Conservation (phyloP, 2,888 invertebrate genomes). For the Carcina quercana region DNA sequence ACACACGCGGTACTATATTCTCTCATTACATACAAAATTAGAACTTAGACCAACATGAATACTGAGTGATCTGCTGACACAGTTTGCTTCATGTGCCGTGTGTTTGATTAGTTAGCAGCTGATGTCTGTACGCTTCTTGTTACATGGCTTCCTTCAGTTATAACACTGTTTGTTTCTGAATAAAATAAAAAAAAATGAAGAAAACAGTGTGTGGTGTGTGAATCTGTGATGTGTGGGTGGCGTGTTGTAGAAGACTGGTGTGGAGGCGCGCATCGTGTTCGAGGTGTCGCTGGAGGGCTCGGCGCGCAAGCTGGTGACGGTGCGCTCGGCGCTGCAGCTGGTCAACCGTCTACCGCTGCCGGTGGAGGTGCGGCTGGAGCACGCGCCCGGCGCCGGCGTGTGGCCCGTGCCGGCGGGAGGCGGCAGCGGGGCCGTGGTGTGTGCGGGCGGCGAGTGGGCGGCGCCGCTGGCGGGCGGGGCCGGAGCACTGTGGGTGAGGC, state of each 20-base stretch:
- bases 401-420: constrained; percentile 20
- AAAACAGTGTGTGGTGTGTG: too few species aligned
- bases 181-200: too few species aligned
- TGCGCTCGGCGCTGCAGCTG: constrained; percentile 91
- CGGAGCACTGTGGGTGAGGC: constrained; percentile 84
- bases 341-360: constrained; percentile 83
- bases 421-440: constrained; percentile 41
- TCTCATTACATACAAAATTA: too few species aligned
- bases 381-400: constrained; percentile 28
- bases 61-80: too few species aligned
- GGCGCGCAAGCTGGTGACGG: constrained; percentile 93
- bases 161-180: too few species aligned
- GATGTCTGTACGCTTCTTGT: too few species aligned
- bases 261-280: constrained; percentile 88
- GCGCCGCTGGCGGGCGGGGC: constrained; percentile 86
- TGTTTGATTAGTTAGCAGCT: too few species aligned
- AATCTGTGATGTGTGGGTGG: too few species aligned
- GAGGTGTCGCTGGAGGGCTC: constrained; percentile 94
- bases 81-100: too few species aligned
- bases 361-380: constrained; percentile 68
- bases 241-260: constrained; percentile 48
- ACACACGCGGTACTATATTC: constrained; percentile 47
- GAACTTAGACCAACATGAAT: too few species aligned
- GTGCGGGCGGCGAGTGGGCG: constrained; percentile 77
- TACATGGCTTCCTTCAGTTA: too few species aligned